Base-by-base conservation (phyloP, 2,888 invertebrate genomes). In the Diadromus collaris region DNA sequence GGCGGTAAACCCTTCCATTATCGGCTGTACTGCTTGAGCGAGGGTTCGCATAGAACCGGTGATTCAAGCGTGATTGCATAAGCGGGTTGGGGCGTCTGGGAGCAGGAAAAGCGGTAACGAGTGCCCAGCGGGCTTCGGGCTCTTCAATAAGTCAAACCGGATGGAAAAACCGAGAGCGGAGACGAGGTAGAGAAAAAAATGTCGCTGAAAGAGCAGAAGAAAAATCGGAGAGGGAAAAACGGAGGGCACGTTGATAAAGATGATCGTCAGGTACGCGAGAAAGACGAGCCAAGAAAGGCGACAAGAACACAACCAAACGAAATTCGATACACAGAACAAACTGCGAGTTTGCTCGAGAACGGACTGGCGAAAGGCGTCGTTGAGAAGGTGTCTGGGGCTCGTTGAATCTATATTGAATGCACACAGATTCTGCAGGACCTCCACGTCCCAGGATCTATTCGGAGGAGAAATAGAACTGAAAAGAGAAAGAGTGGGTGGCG, bases 321-420 rank as follows among this genome's bases (percentile, higher is more conserved):
- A 72, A 64, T 72, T 69, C 64, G 46, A 68, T 58, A 68, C 54
- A 27, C 68, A 34, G 68, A 72, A 68, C 76, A 79, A 72, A 72
- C 76, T 72, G 79, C 68, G 60, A 71, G 72, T 76, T 79, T 79
- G 75, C 71, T 75, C 24, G 70, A 63, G 63, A 75, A 75, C 46
- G 54, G 67, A 71, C 75, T 56, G 67, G 58, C 75, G 56, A 63
- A 24, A 63, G 48, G 61, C 51, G 51, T 51, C 51, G 51, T 21
- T 21, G 29, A 24, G 68, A 19, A 41, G 44, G 32, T 44, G 38
- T 58, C 21, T 41, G 27, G 34, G n/a, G 13, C 51, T 19, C 38
- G 68, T 32, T n/a, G 54, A 69, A 46, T 24, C 38, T 64, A 44
- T 70, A 56, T 70, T 61, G 60, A 63, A 46, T 24, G 32, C 16